phyloP scores from a whole-genome alignment of 1,140 invertebrate species.

The Hylyphantes graminicola region DNA sequence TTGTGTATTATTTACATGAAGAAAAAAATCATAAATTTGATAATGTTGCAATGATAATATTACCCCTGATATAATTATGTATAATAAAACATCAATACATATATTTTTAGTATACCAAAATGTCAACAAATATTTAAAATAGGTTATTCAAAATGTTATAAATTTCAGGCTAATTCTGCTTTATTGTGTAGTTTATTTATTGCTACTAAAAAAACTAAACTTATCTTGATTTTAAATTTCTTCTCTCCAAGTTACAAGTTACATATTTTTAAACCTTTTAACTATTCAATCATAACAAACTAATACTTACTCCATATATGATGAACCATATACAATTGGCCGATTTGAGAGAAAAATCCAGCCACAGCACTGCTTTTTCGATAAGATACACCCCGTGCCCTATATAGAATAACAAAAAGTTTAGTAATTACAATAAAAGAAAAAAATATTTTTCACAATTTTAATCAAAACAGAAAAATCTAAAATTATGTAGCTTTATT shows the following conservation, averaged over 20 bases:
- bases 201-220: background rate
- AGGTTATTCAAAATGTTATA: no score
- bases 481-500: background rate
- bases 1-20: no score
- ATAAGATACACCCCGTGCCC: slow-evolving; percentile 91
- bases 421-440: background rate
- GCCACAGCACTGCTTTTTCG: slow-evolving; percentile 91
- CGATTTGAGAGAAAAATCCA: slow-evolving; percentile 97
- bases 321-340: slow-evolving; percentile 94
- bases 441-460: background rate
- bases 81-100: no score
- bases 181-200: no score
- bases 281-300: background rate
- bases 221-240: background rate
- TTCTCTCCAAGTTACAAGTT: background rate
- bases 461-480: background rate
- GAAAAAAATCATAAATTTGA: no score
- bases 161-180: no score
- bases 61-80: no score
- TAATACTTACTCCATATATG: slow-evolving; percentile 94
- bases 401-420: slow-evolving; percentile 58
- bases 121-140: no score
- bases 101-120: no score
- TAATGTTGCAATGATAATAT: no score
- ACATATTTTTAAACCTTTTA: background rate